Base-by-base conservation (phyloP, 1,140 invertebrate species). In the Hyles vespertilio region DNA sequence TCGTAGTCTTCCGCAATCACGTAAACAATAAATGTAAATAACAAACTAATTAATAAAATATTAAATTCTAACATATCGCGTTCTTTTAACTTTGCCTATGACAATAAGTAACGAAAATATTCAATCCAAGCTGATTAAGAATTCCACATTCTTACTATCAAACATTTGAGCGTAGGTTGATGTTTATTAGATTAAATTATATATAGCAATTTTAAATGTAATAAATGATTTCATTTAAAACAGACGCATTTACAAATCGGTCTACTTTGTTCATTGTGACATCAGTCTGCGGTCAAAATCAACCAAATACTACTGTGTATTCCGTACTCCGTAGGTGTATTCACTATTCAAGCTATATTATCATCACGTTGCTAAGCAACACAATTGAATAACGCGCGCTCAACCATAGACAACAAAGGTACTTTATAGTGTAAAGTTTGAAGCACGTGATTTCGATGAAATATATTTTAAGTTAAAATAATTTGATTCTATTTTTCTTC, bases 291-390 rank as follows among this genome's bases (percentile, higher is more conserved):
- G 59, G 59, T 22, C 51, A 65, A 67, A 72, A 70, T 65, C 53
- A 59, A 57, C 12, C 48, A 65, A 65, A 72, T 57, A 70, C 65
- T 68, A 77, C 70, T 81, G 73, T 75, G 62, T 69, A n/a, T n/a
- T n/a, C n/a, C n/a, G n/a, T n/a, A n/a, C n/a, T n/a, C n/a, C n/a
- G n/a, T n/a, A n/a, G n/a, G 73, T 75, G 62, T 69, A 22, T 22
- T 22, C 22, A 22, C 22, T 22, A 52, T 71, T 65, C 69, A 44
- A 53, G 44, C 22, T 62, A 65, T 63, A 81, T 79, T 79, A 70
- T 76, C 79, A 73, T 63, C 61, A 59, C 63, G 84, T 87, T 84
- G 84, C 84, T 67, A 67, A 62, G 82, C 80, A 81, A 87, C 84
- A 60, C 55, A 77, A 70, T 85, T 76, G 63, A 82, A 85, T 74